These are phyloP conservation scores for Prosapia bicincta DNA, from an alignment of 2,888 invertebrate species.

Conservation along the genomic window DNA sequence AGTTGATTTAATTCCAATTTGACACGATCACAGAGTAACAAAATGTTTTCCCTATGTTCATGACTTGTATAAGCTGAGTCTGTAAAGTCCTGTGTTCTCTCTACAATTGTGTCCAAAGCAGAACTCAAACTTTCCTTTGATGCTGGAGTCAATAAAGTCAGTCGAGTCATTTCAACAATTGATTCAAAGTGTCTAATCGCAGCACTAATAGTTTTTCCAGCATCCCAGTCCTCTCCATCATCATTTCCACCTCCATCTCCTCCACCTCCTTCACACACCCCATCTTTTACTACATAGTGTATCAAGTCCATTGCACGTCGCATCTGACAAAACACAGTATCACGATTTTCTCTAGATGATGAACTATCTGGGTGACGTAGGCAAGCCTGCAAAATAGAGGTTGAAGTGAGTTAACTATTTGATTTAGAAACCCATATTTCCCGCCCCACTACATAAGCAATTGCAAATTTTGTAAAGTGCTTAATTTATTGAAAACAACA, in stretches of 20 bases:
- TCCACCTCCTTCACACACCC: slow-evolving; percentile 60
- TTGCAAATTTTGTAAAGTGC: too few relatives aligned
- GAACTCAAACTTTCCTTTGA: slow-evolving; percentile 74
- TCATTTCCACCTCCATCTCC: slow-evolving; percentile 45
- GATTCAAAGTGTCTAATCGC: slow-evolving; percentile 82
- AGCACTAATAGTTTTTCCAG: slow-evolving; percentile 69
- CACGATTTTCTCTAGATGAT: slow-evolving; percentile 90
- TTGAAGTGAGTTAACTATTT: too few relatives aligned
- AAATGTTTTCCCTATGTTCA: slow-evolving; percentile 93
- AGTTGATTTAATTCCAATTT: slow-evolving; percentile 90
- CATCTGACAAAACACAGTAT: slow-evolving; percentile 98
- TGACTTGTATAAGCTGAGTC: slow-evolving; percentile 99
- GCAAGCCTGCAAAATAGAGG: slow-evolving; percentile 63
- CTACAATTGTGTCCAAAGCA: slow-evolving; percentile 86
- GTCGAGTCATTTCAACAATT: slow-evolving; percentile 79
- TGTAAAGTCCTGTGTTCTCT: slow-evolving; percentile 97
- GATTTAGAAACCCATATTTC: too few relatives aligned
- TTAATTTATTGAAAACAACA: too few relatives aligned
- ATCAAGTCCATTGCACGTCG: slow-evolving; percentile 95
- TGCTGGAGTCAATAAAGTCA: slow-evolving; percentile 66
- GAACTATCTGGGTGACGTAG: slow-evolving; percentile 92
- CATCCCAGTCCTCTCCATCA: slow-evolving; percentile 57
- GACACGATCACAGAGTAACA: slow-evolving; percentile 75
- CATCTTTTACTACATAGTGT: slow-evolving; percentile 95
- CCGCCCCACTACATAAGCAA: too few relatives aligned